These are phyloP conservation scores for Martes martes DNA, from an alignment of 2,113 vertebrate genomes.

Conservation along the genomic window DNA sequence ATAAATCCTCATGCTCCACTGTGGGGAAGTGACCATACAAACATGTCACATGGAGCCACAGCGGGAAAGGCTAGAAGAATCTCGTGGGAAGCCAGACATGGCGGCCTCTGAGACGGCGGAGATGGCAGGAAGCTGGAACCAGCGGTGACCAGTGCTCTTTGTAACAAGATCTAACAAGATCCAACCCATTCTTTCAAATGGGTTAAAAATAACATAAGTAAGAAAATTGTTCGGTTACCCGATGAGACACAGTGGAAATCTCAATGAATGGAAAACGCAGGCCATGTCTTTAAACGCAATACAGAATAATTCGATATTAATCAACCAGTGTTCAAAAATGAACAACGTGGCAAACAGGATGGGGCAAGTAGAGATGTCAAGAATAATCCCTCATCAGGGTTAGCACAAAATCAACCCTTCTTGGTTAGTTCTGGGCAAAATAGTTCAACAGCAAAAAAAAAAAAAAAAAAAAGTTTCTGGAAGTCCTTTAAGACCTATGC, in stretches of 20 bases:
- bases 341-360: neutral
- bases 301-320: neutral
- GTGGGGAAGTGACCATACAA: neutral
- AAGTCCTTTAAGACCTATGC: neutral
- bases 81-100: neutral
- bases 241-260: neutral
- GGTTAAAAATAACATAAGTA: neutral
- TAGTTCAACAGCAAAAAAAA: neutral
- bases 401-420: neutral
- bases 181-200: neutral
- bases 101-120: neutral
- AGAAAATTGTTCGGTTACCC: neutral
- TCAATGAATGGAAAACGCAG: conserved; percentile 5
- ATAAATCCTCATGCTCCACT: neutral
- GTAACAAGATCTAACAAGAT: neutral
- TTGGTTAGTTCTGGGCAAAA: neutral
- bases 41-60: neutral
- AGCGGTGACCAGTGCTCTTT: neutral
- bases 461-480: neutral
- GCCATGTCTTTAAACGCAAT: neutral
- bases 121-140: too few species aligned
- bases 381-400: neutral
- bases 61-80: neutral
- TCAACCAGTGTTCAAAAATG: neutral
- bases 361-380: neutral